Base-by-base conservation (phyloP, 1,140 invertebrate species). In the Bombus balteatus region DNA sequence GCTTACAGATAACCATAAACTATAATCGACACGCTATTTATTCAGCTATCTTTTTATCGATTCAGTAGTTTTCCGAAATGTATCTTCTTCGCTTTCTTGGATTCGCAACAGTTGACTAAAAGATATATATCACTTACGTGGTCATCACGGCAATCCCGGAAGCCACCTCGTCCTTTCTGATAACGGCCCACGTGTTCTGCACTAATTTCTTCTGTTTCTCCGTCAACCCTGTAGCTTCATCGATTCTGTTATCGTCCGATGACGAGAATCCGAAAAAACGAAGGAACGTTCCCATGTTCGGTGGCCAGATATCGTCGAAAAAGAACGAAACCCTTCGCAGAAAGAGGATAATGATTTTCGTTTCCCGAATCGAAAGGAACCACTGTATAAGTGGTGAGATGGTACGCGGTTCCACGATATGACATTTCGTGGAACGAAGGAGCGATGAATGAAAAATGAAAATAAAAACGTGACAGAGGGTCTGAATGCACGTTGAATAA, bases 121-220 rank as follows among this genome's bases (percentile, higher is more conserved):
- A 53, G 2, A 53, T 22, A 53, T 53, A 18, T 18, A 15, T 28
- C 28, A 94, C 95, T 94, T 94, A 96, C 96, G 93, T 92, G 81
- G 93, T 71, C 91, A 96, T 96, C 41, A 96, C 92, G 9, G 94
- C 92, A 8, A 95, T 84, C 77, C 96, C 96, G 74, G 95, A 94
- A 62, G 90, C 92, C 32, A 95, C 94, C 0, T 95, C 90, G 90
- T 96, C 95, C 86, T 94, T 94, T 47, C 91, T 94, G 39, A 96
- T 93, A 65, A 95, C 87, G 25, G 92, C 93, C 96, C 96, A 96
- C 79, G 95, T 96, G 81, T 91, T 93, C 68, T 92, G 93, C 32
- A 96, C 93, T 37, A 94, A 92, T 76, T 93, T 93, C 70, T 95
- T 95, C 87, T 96, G 95, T 28, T 93, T 93, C 28, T 92, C 92